Base-by-base conservation (phyloP, 2,113 vertebrate species). In the Axis porcinus region DNA sequence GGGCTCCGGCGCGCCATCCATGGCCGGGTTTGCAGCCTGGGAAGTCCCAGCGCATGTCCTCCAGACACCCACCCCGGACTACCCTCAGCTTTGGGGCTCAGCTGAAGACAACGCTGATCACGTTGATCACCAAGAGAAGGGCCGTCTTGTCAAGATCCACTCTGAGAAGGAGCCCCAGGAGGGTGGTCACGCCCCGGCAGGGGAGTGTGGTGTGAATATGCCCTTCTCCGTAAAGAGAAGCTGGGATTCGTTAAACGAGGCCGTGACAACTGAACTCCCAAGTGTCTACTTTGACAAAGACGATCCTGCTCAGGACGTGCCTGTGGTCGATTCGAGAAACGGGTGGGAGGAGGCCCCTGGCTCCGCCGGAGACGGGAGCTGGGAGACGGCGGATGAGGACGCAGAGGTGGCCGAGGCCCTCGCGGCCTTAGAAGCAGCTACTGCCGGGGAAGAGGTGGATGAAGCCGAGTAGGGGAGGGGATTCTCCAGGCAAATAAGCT, bases 351-450 rank as follows among this genome's bases (percentile, higher is more conserved):
- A 16, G 1, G 30, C 7, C 4, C 67, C 4, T 27, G 13, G 23
- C 55, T 84, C 2, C 40, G 4, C 58, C 0, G 33, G 43, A 7
- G 96, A 89, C 2, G 0, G 9, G 6, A 58, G 97, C 5, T 84
- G 96, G 96, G 97, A 92, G 52, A 52, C 0, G 0, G 97, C 74
- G 13, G 99, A 99, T 7, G 99, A 99, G 12, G 99, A 99, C 6
- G 99, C 98, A 0, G 99, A 99, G 86, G 99, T 99, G 91, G 99
- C 99, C 0, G 99, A 99, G 98, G 99, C 99, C 30, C 99, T 99
- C 0, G 99, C 99, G 0, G 99, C 99, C 2, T 85, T 99, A 76
- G 99, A 99, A 97, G 99, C 99, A 25, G 99, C 99, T 57, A 99
- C 99, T 0, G 99, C 99, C 0, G 99, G 99, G 30, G 99, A 99